These are phyloP conservation scores for Myoxocephalus aenaeus DNA, from an alignment of 2,797 vertebrate genomes.

Conservation along the genomic window DNA sequence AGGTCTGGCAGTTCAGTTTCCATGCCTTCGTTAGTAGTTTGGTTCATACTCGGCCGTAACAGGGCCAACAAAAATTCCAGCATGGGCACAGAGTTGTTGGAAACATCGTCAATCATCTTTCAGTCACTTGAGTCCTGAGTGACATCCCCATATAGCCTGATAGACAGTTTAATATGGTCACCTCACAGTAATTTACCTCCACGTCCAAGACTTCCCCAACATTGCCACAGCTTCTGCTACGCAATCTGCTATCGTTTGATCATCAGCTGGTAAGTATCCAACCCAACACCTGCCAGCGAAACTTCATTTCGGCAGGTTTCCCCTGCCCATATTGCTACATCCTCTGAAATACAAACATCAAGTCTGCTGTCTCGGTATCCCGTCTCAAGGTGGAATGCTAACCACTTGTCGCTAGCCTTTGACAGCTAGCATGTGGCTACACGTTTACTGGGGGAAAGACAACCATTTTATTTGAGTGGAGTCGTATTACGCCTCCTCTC, in stretches of 20 bases:
- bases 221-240: constrained; percentile 42
- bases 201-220: constrained; percentile 21
- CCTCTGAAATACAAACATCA: not conserved
- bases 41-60: not conserved
- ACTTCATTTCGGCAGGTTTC: constrained; percentile 38
- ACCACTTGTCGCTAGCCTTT: not conserved
- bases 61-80: too few relatives aligned
- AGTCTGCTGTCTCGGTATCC: not conserved
- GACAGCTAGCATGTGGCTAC: not conserved
- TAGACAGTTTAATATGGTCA: constrained; percentile 43
- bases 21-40: not conserved
- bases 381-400: not conserved
- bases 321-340: not conserved
- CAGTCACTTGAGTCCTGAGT: constrained; percentile 1
- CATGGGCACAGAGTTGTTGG: not conserved
- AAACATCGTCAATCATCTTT: constrained; percentile 18
- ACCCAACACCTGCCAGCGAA: constrained; percentile 44
- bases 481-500: not conserved
- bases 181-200: constrained; percentile 37
- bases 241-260: constrained; percentile 54
- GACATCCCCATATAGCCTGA: constrained; percentile 10
- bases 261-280: constrained; percentile 50
- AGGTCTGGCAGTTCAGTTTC: not conserved
- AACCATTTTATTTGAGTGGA: not conserved
- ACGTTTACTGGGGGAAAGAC: not conserved